Evolutionary conservation across 2,797 vertebrate species (phyloP).

Genomic region (Falco cherrug): DNA sequence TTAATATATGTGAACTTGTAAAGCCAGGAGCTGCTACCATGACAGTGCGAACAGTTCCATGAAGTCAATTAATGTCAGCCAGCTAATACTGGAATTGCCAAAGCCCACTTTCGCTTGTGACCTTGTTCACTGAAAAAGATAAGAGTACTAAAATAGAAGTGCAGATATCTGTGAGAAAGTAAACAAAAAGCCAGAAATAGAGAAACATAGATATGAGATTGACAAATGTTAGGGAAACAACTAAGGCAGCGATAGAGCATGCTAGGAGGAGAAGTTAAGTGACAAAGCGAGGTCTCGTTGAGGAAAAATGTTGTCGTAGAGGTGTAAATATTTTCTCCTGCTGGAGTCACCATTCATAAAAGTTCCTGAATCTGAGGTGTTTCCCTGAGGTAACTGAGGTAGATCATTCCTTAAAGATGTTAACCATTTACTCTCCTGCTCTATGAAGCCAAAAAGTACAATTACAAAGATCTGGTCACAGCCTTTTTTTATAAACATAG

Average conservation of each 20-base stretch:
- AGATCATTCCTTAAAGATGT: not conserved
- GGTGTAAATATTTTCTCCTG: not conserved
- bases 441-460: not conserved
- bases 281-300: not conserved
- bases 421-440: not conserved
- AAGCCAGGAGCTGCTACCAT: not conserved
- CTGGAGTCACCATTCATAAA: not conserved
- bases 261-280: not conserved
- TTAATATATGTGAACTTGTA: not conserved
- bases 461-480: not conserved
- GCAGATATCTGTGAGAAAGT: not conserved
- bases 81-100: not conserved
- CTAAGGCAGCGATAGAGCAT: accelerated
- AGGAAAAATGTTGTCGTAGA: not conserved
- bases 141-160: slow-evolving; percentile 21
- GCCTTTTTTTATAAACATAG: not conserved
- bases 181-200: slow-evolving; percentile 48
- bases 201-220: not conserved
- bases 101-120: slow-evolving; percentile 24
- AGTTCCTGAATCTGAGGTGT: not conserved
- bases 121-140: slow-evolving; percentile 1
- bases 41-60: not conserved
- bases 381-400: not conserved
- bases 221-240: not conserved
- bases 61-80: slow-evolving; percentile 2